A percentile compares a stretch with the other conserved stretches of the same genome.
phyloP scores from a whole-genome alignment of 2,888 invertebrate species.

The Linnaemya tessellans region DNA sequence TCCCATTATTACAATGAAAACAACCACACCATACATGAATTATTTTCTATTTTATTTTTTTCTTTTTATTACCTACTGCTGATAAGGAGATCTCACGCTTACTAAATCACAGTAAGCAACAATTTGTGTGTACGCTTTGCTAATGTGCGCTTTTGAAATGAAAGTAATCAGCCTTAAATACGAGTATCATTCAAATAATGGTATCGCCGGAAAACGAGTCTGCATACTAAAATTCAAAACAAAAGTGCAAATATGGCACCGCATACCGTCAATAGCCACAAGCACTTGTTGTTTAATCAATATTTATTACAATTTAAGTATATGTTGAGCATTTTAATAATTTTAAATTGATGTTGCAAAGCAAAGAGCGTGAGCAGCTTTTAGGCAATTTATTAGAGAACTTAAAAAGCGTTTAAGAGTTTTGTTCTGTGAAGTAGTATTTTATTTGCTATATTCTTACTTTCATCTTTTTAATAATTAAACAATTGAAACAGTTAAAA shows the following conservation, averaged over 20 bases:
- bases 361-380: not conserved
- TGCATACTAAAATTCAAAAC: slow-evolving; percentile 43
- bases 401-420: slow-evolving; percentile 8
- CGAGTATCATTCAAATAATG: slow-evolving; percentile 2
- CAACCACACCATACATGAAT: not conserved
- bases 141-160: slow-evolving; percentile 27
- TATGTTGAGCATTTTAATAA: slow-evolving; percentile 16
- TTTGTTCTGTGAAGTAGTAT: slow-evolving; percentile 7
- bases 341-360: not conserved
- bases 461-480: slow-evolving; percentile 20
- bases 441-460: slow-evolving; percentile 15
- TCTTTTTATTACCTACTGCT: slow-evolving; percentile 23
- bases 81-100: slow-evolving; percentile 30
- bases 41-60: not conserved
- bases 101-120: not conserved
- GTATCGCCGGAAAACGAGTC: slow-evolving; percentile 55
- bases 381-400: not conserved
- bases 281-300: slow-evolving; percentile 7
- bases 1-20: slow-evolving; percentile 30
- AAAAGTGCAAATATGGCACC: not conserved
- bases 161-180: slow-evolving; percentile 42
- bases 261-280: slow-evolving; percentile 13
- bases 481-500: slow-evolving; percentile 38
- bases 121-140: not conserved
- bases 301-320: slow-evolving; percentile 18